Evolutionary conservation across 2,797 vertebrate species (phyloP).

Genomic region (Miichthys miiuy): DNA sequence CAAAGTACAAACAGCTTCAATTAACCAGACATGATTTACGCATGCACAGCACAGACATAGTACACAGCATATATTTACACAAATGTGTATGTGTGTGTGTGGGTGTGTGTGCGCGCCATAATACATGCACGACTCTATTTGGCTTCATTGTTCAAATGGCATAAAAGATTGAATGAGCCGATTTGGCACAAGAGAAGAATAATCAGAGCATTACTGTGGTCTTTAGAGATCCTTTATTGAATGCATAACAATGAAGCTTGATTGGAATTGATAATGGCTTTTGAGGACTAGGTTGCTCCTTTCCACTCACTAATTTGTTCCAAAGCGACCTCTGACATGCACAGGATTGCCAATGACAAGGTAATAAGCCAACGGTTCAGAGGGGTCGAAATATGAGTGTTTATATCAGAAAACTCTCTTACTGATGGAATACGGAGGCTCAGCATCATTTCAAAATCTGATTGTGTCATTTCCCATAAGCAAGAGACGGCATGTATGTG

Average conservation of each 20-base stretch:
- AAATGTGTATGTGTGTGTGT: neutral
- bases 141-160: slow-evolving; percentile 65
- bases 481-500: slow-evolving; percentile 27
- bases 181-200: slow-evolving; percentile 81
- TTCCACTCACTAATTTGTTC: slow-evolving; percentile 83
- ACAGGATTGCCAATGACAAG: slow-evolving; percentile 69
- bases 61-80: neutral
- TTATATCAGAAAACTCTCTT: slow-evolving; percentile 30
- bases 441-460: slow-evolving; percentile 26
- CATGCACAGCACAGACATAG: neutral
- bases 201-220: slow-evolving; percentile 79
- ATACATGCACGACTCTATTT: slow-evolving; percentile 50
- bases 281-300: slow-evolving; percentile 72
- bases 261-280: slow-evolving; percentile 87
- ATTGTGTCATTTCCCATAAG: slow-evolving; percentile 35
- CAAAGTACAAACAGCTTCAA: neutral
- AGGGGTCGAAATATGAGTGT: slow-evolving; percentile 60
- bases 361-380: slow-evolving; percentile 72
- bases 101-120: neutral
- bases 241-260: slow-evolving; percentile 84
- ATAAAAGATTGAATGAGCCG: slow-evolving; percentile 76
- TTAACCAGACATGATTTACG: neutral
- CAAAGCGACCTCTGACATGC: slow-evolving; percentile 79
- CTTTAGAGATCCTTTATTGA: slow-evolving; percentile 83
- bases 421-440: slow-evolving; percentile 23